Conservation (phyloP, 2,797 vertebrate genomes). For the Staurois parvus region DNA sequence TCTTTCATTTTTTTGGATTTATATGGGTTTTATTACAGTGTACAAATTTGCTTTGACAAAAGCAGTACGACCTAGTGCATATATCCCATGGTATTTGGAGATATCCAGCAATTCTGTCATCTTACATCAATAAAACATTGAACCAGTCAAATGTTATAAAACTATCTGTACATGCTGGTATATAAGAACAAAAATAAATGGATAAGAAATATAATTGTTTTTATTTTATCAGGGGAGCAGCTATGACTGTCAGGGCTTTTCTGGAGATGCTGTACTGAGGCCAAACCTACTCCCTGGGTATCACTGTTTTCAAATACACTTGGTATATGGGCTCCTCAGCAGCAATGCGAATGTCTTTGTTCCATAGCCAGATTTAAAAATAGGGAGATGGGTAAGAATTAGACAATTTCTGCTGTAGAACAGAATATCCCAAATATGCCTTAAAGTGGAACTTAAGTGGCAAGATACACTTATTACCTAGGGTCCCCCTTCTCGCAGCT, state of each 20-base stretch:
- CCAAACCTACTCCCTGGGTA: not conserved
- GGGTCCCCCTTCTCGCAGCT: too few species aligned
- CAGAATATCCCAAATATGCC: too few species aligned
- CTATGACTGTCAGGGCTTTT: not conserved
- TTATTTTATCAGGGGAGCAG: not conserved
- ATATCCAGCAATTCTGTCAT: not conserved
- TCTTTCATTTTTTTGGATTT: conserved; percentile 4
- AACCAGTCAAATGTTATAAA: not conserved
- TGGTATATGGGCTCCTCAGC: too few species aligned
- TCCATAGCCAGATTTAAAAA: too few species aligned
- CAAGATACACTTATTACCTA: too few species aligned
- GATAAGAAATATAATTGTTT: too few species aligned
- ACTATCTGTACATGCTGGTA: not conserved
- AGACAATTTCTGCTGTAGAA: not conserved
- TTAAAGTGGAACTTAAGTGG: too few species aligned
- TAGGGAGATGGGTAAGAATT: not conserved
- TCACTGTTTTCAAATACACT: too few species aligned
- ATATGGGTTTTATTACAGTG: not conserved
- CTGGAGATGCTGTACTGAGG: not conserved
- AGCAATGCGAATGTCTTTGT: too few species aligned
- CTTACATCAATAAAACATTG: not conserved
- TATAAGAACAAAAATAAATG: not conserved
- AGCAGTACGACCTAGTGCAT: conserved; percentile 1
- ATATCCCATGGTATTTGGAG: conserved; percentile 1
- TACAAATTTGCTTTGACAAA: not conserved